phyloP scores from a whole-genome alignment of 2,888 invertebrate species.

The Pristionchus fissidentatus region DNA sequence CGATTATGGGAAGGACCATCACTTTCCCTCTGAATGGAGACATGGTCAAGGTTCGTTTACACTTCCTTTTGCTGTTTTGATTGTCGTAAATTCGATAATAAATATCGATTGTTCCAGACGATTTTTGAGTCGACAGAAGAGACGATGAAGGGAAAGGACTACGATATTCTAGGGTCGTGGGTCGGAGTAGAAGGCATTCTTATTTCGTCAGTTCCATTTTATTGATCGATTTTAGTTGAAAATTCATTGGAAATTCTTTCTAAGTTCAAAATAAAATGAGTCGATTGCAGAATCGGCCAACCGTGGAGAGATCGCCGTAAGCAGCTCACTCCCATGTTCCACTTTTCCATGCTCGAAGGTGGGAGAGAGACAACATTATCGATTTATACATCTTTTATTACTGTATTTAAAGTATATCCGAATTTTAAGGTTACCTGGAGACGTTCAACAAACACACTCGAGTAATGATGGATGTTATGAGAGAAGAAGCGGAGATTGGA shows the following conservation, averaged over 20 bases:
- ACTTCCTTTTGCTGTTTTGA: too few species aligned
- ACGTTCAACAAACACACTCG: constrained; percentile 43
- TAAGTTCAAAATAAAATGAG: neutral
- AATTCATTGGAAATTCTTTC: too few species aligned
- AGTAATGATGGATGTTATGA: neutral
- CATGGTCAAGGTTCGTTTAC: neutral
- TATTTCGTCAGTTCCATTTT: constrained; percentile 69
- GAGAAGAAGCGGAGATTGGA: neutral
- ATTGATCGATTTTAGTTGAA: neutral
- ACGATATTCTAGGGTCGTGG: constrained; percentile 77
- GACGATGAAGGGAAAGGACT: constrained; percentile 75
- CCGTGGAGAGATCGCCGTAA: constrained; percentile 3
- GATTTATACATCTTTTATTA: neutral
- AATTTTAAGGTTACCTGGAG: neutral
- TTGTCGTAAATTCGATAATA: neutral
- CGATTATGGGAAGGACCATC: neutral
- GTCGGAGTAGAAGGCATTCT: constrained; percentile 77
- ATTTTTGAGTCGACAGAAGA: constrained; percentile 70
- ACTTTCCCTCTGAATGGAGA: constrained; percentile 38
- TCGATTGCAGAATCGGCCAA: neutral
- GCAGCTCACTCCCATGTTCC: neutral
- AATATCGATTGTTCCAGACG: constrained; percentile 45
- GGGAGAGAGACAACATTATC: too few species aligned
- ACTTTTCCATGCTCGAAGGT: constrained; percentile 29
- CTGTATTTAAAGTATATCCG: too few species aligned